Evolutionary conservation across 2,888 invertebrate genomes (phyloP), one percentile per base, ranked within the genome.

Genomic region (Morpho helenor): DNA sequence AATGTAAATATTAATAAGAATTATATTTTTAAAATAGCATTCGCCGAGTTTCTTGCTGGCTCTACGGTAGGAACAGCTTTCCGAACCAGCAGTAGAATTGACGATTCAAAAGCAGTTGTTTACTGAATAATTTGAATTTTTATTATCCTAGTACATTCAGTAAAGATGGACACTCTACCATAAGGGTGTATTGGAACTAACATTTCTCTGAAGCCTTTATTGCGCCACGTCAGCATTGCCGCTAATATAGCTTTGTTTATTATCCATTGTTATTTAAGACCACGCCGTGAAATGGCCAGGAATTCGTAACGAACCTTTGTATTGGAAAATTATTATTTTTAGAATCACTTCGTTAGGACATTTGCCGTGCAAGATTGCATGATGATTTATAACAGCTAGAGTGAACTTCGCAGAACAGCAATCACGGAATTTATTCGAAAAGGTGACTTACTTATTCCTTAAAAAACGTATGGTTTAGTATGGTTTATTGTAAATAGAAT

Each of bases 201-300:
- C 43, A 63, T 74, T 79, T 74, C 73, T 67, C 66, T 59, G 71
- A 71, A 73, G 67, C 65, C 74, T 75, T 75, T 76, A 76, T 72
- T 71, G 68, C 68, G 46, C 56, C 60, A 60, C 70, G 71, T 76
- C 72, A 73, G 68, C 72, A 59, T 74, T 76, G 71, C 69, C 66
- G 56, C 70, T 68, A 72, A 75, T 77, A 74, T 70, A 68, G 66
- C 69, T 64, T 65, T 72, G 72, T 78, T 78, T 78, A 77, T 76
- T 70, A 72, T 72, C 74, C 75, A 78, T 79, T 80, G 79, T 79
- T 75, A 62, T 68, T 72, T 68, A 65, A 66, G 63, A 63, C 62
- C 65, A 64, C 45, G 62, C 61, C 64, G 62, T 66, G 61, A 59
- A 66, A 61, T 62, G 59, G 60, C 49, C 57, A 56, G 58, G 64